A percentile compares a stretch with the other conserved stretches of the same genome.
Conservation (phyloP, 2,113 vertebrate species). For the Psophia crepitans region DNA sequence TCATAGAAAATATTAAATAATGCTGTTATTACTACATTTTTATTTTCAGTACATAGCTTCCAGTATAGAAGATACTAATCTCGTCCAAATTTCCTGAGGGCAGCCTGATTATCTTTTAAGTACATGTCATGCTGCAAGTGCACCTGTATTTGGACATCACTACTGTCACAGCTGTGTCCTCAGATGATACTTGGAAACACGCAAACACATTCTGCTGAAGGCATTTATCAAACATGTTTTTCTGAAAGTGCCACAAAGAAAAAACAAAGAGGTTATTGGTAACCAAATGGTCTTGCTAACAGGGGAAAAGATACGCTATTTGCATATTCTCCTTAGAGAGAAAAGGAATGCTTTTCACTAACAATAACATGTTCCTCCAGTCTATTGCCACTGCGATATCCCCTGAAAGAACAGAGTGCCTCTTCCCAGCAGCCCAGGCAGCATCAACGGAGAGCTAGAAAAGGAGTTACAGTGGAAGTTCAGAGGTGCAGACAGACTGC, state of each 20-base stretch:
- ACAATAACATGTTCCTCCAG: neutral
- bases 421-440: neutral
- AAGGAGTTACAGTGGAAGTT: neutral
- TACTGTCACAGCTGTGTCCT: constrained; percentile 21
- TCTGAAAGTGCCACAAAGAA: neutral
- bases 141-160: constrained; percentile 44
- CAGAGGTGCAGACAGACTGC: neutral
- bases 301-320: neutral
- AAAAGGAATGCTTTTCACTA: neutral
- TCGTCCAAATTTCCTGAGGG: neutral
- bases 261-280: neutral
- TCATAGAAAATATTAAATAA: too few species aligned
- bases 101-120: neutral
- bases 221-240: neutral
- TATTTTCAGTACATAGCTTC: neutral
- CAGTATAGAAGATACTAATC: neutral
- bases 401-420: neutral
- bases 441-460: neutral
- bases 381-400: neutral
- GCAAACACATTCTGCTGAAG: neutral
- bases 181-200: neutral
- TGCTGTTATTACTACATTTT: too few species aligned
- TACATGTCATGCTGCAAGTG: neutral
- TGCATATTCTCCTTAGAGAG: neutral
- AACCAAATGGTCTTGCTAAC: neutral